Base-by-base conservation (phyloP, 2,113 vertebrate genomes). In the Trichechus manatus region DNA sequence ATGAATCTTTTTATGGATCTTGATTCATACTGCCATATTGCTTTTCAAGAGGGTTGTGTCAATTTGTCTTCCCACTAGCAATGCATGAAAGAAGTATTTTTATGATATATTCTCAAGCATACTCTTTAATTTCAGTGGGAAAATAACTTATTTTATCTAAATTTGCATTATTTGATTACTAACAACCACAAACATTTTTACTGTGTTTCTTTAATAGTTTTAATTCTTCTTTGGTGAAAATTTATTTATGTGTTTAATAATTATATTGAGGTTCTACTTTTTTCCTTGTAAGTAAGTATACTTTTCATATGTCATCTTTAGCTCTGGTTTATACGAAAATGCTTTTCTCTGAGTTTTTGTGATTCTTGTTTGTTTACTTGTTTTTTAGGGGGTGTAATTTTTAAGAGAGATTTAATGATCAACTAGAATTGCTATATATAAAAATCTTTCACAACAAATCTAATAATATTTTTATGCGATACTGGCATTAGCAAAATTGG, bases 381-480 rank as follows among this genome's bases (percentile, higher is more conserved):
- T 66, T 72, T 82, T 93, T 93, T 90, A 94, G 97, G 93, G 63
- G 93, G 50, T 92, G 47, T 91, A 56, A 97, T 97, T 97, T 92
- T 96, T 72, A 79, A 78, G 22, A 87, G 27, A 91, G 19, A 94
- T 96, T 97, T 97, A 93, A 39, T 53, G 39, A 47, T 95, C n/a
- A 96, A 88, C 74, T 84, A 94, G 15, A 94, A 97, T 92, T 85
- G 81, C 92, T 97, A 91, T 63, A 59, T 31, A 79, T 75, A 91
- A 95, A 95, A 97, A 97, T 97, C 93, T 93, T 56, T 85, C 70
- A 84, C 93, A 97, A 91, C n/a, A 87, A 96, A 97, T 81, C 74
- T 98, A 98, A 98, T 87, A 89, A 66, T 97, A 97, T 98, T 98
- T 98, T 99, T 96, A 98, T 99, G 98, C 97, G 87, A 98, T 98